Evolutionary conservation across 1,140 invertebrate genomes (phyloP).

Genomic region (Zelostemma sp.): DNA sequence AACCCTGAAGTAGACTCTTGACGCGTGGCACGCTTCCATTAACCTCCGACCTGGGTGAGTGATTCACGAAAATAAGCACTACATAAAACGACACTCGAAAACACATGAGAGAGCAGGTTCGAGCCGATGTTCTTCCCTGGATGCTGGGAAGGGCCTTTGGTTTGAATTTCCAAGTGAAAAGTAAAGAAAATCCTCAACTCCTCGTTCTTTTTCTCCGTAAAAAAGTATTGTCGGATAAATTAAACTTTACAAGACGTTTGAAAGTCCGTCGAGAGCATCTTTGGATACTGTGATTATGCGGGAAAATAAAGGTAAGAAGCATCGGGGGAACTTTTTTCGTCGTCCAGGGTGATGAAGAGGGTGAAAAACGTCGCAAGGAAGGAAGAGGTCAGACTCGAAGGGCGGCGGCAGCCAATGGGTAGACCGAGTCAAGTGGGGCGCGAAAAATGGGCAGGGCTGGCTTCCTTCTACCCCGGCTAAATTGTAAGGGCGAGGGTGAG

Average conservation of each 20-base stretch:
- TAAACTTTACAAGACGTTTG: background rate
- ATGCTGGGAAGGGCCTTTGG: constrained; percentile 17
- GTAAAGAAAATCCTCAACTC: too few species aligned
- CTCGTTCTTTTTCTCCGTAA: background rate
- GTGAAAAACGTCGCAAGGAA: constrained; percentile 44
- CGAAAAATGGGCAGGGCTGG: constrained; percentile 66
- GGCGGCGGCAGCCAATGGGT: constrained; percentile 63
- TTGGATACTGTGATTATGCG: background rate
- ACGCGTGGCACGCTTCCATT: constrained; percentile 53
- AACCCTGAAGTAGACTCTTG: constrained; percentile 41
- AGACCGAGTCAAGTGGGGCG: constrained; percentile 65
- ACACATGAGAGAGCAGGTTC: constrained; percentile 30
- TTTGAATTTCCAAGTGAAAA: constrained; percentile 10
- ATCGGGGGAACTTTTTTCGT: constrained; percentile 29
- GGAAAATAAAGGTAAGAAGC: background rate
- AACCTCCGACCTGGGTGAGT: constrained; percentile 48
- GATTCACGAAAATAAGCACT: constrained; percentile 48
- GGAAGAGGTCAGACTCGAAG: constrained; percentile 63
- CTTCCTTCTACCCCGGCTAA: constrained; percentile 56
- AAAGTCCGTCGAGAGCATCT: background rate
- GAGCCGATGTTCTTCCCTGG: constrained; percentile 20
- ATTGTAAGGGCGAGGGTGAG: constrained; percentile 55
- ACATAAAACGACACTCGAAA: constrained; percentile 41
- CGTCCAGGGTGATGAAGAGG: constrained; percentile 38
- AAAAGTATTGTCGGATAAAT: background rate